Base-by-base conservation (phyloP, 2,888 invertebrate genomes). In the Lampropteryx suffumata region DNA sequence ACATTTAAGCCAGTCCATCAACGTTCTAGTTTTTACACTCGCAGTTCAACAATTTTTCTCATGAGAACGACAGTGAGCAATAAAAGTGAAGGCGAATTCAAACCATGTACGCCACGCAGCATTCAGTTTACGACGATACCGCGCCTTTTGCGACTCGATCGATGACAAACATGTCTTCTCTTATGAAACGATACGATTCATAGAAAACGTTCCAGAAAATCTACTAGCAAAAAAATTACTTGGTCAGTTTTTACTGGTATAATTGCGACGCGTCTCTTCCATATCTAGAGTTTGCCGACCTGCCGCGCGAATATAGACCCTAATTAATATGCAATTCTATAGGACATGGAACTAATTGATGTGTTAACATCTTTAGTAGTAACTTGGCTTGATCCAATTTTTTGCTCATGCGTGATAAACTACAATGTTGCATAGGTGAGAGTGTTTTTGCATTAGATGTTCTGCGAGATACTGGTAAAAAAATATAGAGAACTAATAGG, bases 281-380 rank as follows among this genome's bases (percentile, higher is more conserved):
- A 69, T 86, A 81, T 81, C 73, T 44, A 80, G 80, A 69, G 58
- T 68, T 62, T 61, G 56, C 69, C 72, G 76, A 77, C 62, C 69
- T 71, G 71, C 64, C 56, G 63, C 55, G 65, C 70, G 68, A 82
- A 79, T 76, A 73, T 79, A 73, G 73, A 69, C 75, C 73, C 75
- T 81, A 82, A 84, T 81, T 78, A 76, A 75, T 71, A 73, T 70
- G 73, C 74, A 76, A 80, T 82, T 79, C 77, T 80, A 70, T 68
- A 75, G 69, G 71, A 65, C 69, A 71, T 62, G 70, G 65, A 71
- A 67, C 73, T 82, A 82, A 83, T 82, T 80, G 79, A 78, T 67
- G 67, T 63, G 73, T 73, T 74, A 73, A 73, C 75, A 70, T 82
- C 74, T 72, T 71, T 73, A 68, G 68, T 57, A 61, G 59, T 52